These are phyloP conservation scores for Rhagonycha lutea DNA, from an alignment of 2,888 invertebrate species.

Conservation along the genomic window DNA sequence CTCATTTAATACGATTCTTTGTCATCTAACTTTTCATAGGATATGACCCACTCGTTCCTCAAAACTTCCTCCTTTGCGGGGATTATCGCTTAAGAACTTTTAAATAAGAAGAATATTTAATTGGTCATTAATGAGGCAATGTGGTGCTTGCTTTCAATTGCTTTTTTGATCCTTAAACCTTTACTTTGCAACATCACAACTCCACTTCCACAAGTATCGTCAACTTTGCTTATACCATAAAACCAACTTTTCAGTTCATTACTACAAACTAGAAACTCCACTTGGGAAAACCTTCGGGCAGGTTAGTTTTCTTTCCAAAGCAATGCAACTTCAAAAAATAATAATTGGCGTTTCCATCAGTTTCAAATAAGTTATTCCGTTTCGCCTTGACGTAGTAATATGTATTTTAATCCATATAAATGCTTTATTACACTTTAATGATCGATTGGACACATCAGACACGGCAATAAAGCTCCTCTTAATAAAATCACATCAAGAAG, in stretches of 20 bases:
- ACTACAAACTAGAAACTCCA: not conserved
- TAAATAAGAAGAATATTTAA: conserved; percentile 23
- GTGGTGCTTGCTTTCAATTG: conserved; percentile 5
- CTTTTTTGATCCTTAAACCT: not conserved
- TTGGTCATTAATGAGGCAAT: conserved; percentile 22
- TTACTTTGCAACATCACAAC: conserved; percentile 4
- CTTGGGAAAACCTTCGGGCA: conserved; percentile 12
- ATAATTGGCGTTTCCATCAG: conserved; percentile 20
- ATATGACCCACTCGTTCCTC: conserved; percentile 20
- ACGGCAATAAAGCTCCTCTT: not conserved
- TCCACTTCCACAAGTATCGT: not conserved
- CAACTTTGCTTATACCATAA: not conserved
- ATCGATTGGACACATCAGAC: not conserved
- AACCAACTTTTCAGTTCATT: not conserved
- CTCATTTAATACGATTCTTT: conserved; percentile 48
- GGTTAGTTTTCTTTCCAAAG: conserved; percentile 18
- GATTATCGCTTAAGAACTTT: conserved; percentile 16
- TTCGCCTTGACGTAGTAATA: not conserved
- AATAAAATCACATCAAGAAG: not conserved
- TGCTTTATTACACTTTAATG: not conserved
- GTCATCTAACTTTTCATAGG: conserved; percentile 37
- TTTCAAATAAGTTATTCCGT: not conserved
- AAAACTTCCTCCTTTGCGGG: conserved; percentile 17
- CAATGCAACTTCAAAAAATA: not conserved
- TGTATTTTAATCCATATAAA: not conserved